Evolutionary conservation across 2,797 vertebrate genomes (phyloP).

Genomic region (Pseudomugil tenellus): DNA sequence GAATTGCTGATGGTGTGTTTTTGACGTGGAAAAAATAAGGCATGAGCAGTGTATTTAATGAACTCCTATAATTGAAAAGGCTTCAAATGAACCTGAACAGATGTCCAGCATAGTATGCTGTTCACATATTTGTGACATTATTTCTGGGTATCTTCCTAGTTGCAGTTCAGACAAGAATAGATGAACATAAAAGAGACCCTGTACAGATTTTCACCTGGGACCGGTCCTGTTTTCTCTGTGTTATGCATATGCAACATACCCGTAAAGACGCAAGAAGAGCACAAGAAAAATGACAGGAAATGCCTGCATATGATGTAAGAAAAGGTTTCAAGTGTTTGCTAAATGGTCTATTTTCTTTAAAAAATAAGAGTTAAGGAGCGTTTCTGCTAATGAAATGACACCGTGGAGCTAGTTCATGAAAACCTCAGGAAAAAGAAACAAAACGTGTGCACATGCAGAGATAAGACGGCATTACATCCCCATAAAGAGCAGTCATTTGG

Average conservation of each 20-base stretch:
- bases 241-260: neutral
- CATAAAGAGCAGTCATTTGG: constrained; percentile 29
- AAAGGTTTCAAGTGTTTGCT: too few species aligned
- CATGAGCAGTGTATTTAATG: neutral
- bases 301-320: neutral
- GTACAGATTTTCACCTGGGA: constrained; percentile 2
- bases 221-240: neutral
- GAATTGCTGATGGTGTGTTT: neutral
- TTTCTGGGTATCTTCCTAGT: constrained; percentile 8
- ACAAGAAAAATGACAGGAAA: neutral
- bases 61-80: neutral
- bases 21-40: neutral
- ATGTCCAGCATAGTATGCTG: neutral
- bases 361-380: neutral
- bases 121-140: constrained; percentile 5
- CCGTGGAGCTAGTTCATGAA: neutral
- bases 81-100: neutral
- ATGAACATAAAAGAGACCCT: neutral
- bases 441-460: too few species aligned
- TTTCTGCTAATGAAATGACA: neutral
- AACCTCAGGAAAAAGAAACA: too few species aligned
- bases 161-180: constrained; percentile 10
- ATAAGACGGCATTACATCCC: constrained; percentile 3
- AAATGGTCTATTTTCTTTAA: too few species aligned
- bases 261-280: neutral